phyloP scores from a whole-genome alignment of 1,140 invertebrate species.

The Harpegnathos saltator region DNA sequence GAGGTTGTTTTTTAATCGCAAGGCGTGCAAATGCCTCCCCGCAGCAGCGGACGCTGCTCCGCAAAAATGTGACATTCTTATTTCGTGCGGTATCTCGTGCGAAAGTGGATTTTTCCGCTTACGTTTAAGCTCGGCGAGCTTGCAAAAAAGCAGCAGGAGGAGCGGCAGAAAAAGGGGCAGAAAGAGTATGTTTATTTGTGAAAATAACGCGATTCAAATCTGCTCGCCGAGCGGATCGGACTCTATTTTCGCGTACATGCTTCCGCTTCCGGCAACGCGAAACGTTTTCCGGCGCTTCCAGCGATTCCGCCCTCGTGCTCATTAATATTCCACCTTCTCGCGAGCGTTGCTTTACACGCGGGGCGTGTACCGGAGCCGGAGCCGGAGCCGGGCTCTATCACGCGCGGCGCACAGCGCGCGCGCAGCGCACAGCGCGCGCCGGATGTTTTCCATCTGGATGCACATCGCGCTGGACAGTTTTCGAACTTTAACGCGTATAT shows the following conservation, averaged over 20 bases:
- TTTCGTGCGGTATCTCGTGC: no score
- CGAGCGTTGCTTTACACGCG: conserved; percentile 35
- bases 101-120: no score
- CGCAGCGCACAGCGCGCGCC: not conserved
- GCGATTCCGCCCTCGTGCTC: conserved; percentile 14
- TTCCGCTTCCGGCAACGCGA: not conserved
- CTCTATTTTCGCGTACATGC: conserved; percentile 9
- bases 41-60: no score
- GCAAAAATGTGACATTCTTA: no score
- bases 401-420: not conserved
- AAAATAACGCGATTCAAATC: conserved; percentile 15
- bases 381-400: no score
- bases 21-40: no score
- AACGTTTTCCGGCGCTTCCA: conserved; percentile 14
- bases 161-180: not conserved
- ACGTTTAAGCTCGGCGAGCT: no score
- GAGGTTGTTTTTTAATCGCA: no score
- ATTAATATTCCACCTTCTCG: conserved; percentile 58
- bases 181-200: not conserved
- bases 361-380: not conserved
- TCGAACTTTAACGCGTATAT: conserved; percentile 42
- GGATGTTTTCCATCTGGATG: conserved; percentile 39
- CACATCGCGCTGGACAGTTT: conserved; percentile 13
- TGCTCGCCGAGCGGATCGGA: not conserved
- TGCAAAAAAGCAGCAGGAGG: no score